Evolutionary conservation across 2,113 vertebrate genomes (phyloP).

Genomic region (Arothron firmamentum): DNA sequence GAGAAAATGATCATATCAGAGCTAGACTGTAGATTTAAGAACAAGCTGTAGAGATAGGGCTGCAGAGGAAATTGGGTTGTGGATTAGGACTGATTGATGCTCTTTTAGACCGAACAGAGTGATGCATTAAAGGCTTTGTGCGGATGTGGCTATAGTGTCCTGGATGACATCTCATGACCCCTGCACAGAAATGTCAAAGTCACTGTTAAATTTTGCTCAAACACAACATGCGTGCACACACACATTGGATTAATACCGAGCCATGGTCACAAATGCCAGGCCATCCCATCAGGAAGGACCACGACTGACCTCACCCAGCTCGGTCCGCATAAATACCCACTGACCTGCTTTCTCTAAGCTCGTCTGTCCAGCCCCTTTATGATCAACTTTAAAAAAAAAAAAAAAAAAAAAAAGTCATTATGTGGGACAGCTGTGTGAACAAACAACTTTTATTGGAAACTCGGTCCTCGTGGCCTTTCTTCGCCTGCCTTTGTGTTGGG

Average conservation of each 20-base stretch:
- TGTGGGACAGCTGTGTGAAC: slow-evolving; percentile 29
- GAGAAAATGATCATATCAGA: slow-evolving; percentile 28
- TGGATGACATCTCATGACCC: slow-evolving; percentile 30
- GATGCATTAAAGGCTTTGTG: slow-evolving; percentile 61
- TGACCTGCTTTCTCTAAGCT: slow-evolving; percentile 66
- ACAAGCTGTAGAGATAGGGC: slow-evolving; percentile 20
- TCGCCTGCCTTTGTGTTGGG: background rate
- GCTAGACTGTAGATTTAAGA: slow-evolving; percentile 19
- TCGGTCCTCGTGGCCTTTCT: slow-evolving; percentile 11
- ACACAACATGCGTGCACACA: slow-evolving; percentile 4
- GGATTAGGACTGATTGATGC: slow-evolving; percentile 58
- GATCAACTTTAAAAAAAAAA: slow-evolving; percentile 41
- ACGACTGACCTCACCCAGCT: slow-evolving; percentile 4
- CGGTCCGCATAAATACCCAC: slow-evolving; percentile 56
- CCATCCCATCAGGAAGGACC: background rate
- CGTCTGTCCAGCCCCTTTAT: slow-evolving; percentile 30
- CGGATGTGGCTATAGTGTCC: slow-evolving; percentile 45
- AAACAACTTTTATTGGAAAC: slow-evolving; percentile 13
- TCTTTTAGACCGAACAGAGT: slow-evolving; percentile 44
- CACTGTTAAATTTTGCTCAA: slow-evolving; percentile 23
- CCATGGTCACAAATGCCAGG: slow-evolving; percentile 21
- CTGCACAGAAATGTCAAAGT: slow-evolving; percentile 19
- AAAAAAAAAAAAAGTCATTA: slow-evolving; percentile 43
- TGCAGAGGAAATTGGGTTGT: slow-evolving; percentile 15
- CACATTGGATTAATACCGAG: slow-evolving; percentile 21